phyloP scores from a whole-genome alignment of 2,888 invertebrate genomes.

The Papilio elwesi region DNA sequence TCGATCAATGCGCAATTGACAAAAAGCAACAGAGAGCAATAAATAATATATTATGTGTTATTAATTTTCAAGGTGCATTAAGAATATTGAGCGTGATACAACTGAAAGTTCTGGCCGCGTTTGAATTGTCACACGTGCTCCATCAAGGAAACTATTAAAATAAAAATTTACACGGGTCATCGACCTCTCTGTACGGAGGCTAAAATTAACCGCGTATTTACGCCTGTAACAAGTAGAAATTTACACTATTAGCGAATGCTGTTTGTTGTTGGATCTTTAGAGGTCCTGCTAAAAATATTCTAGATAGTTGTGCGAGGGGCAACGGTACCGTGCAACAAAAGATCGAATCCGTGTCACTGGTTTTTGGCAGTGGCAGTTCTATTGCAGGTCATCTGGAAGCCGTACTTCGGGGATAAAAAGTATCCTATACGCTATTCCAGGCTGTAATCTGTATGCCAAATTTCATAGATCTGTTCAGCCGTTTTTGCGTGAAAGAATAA shows the following conservation, averaged over 20 bases:
- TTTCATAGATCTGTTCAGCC: too few species aligned
- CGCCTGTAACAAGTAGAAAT: slow-evolving; percentile 71
- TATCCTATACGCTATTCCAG: too few species aligned
- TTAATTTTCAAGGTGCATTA: slow-evolving; percentile 31
- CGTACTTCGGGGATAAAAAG: too few species aligned
- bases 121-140: slow-evolving; percentile 34
- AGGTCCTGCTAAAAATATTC: slow-evolving; percentile 68
- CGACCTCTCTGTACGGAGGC: slow-evolving; percentile 61
- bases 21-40: slow-evolving; percentile 19
- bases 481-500: too few species aligned
- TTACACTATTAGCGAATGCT: slow-evolving; percentile 68
- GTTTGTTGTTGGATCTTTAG: slow-evolving; percentile 56
- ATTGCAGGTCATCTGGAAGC: slow-evolving; percentile 52
- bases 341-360: slow-evolving; percentile 65
- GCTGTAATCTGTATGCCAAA: too few species aligned
- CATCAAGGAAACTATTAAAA: slow-evolving; percentile 41
- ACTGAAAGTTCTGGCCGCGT: slow-evolving; percentile 28
- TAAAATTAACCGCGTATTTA: slow-evolving; percentile 65
- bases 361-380: slow-evolving; percentile 64
- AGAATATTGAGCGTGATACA: slow-evolving; percentile 24
- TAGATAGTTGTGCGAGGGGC: slow-evolving; percentile 66
- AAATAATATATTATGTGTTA: slow-evolving; percentile 20
- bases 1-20: background rate
- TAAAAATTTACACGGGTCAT: slow-evolving; percentile 59
- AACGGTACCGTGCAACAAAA: slow-evolving; percentile 65